Percentiles rank a stretch among this genome's conserved stretches.
phyloP scores from a whole-genome alignment of 2,888 invertebrate species.

The Sphecodes monilicornis region DNA sequence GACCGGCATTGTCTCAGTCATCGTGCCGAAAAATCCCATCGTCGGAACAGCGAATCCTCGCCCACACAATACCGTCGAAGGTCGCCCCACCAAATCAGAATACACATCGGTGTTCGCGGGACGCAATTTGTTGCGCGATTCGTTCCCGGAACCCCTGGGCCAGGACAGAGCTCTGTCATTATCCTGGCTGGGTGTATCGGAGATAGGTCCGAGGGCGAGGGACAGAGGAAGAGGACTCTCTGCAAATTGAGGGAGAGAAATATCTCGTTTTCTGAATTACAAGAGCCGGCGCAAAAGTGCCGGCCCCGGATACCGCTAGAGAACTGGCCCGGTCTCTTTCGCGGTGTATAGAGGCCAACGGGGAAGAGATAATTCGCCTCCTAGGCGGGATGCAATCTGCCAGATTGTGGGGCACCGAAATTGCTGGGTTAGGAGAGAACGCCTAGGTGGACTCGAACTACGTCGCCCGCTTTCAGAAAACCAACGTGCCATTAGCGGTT shows the following conservation, averaged over 20 bases:
- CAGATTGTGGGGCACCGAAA: slow-evolving; percentile 80
- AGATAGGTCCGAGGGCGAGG: neutral
- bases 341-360: slow-evolving; percentile 17
- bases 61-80: neutral
- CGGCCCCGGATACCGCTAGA: slow-evolving; percentile 17
- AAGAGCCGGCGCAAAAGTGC: slow-evolving; percentile 52
- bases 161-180: slow-evolving; percentile 70
- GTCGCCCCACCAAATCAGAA: neutral
- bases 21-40: neutral
- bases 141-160: slow-evolving; percentile 64
- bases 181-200: slow-evolving; percentile 29
- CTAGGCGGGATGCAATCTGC: slow-evolving; percentile 77
- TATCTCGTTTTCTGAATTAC: slow-evolving; percentile 61
- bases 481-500: slow-evolving; percentile 73
- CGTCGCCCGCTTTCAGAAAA: slow-evolving; percentile 67
- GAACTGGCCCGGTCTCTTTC: slow-evolving; percentile 16
- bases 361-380: slow-evolving; percentile 61
- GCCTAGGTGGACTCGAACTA: slow-evolving; percentile 33
- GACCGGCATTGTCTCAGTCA: neutral
- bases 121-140: slow-evolving; percentile 67
- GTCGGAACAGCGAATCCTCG: neutral
- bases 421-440: slow-evolving; percentile 74
- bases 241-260: slow-evolving; percentile 52
- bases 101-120: slow-evolving; percentile 36
- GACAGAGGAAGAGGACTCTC: neutral